Conservation (phyloP, 2,888 invertebrate genomes). For the Theodoxus fluviatilis region DNA sequence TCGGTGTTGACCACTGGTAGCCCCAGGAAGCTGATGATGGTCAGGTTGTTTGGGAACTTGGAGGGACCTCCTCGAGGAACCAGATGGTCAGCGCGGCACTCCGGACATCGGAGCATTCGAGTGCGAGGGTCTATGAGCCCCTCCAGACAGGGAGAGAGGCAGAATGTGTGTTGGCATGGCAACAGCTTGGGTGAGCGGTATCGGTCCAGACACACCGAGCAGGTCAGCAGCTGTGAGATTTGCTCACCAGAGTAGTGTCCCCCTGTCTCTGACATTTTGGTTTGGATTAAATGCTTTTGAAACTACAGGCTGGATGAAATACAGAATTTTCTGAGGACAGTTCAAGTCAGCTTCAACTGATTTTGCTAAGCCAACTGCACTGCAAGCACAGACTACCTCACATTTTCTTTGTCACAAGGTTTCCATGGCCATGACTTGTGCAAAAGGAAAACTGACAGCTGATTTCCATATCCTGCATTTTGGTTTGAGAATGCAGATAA, state of each 20-base stretch:
- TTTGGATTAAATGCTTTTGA: too few species aligned
- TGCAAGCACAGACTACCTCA: too few species aligned
- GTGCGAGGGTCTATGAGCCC: conserved; percentile 76
- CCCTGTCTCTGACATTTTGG: conserved; percentile 35
- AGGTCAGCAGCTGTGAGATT: conserved; percentile 91
- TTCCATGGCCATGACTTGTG: too few species aligned
- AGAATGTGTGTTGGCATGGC: conserved; percentile 99
- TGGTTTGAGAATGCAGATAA: too few species aligned
- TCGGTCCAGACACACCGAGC: conserved; percentile 97
- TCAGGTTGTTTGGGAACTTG: conserved; percentile 95
- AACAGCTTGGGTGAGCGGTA: conserved; percentile 96
- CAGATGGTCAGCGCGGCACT: conserved; percentile 95
- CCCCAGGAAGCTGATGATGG: conserved; percentile 91
- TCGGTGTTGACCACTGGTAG: conserved; percentile 71
- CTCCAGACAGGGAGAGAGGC: conserved; percentile 94
- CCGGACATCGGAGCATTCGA: conserved; percentile 89
- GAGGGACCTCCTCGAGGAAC: conserved; percentile 92
- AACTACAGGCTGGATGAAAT: too few species aligned
- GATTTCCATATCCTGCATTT: too few species aligned
- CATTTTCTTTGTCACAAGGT: too few species aligned
- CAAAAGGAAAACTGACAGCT: too few species aligned
- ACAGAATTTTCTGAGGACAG: too few species aligned
- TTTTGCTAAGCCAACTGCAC: too few species aligned
- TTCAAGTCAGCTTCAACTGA: too few species aligned
- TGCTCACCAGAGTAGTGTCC: conserved; percentile 52